These are phyloP conservation scores for Tinea semifulvella DNA, from an alignment of 2,888 invertebrate genomes.

Conservation along the genomic window DNA sequence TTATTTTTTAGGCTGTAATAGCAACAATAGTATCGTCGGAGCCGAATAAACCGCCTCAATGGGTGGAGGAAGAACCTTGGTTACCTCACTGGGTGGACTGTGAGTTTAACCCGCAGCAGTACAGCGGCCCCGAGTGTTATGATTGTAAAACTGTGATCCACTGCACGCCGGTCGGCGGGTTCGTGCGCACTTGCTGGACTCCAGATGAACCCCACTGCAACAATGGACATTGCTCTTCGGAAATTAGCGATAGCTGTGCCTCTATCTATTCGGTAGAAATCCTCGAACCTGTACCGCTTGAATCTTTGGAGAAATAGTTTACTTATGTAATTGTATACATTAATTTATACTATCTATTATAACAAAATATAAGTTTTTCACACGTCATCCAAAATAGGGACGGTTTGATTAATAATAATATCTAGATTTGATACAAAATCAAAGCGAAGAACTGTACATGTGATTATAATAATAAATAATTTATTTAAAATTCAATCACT, in stretches of 20 bases:
- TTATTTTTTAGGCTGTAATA: not conserved
- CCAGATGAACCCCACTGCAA: constrained; percentile 19
- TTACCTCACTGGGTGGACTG: constrained; percentile 20
- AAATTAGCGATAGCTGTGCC: constrained; percentile 16
- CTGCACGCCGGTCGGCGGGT: constrained; percentile 19
- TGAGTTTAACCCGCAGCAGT: constrained; percentile 15
- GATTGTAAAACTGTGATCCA: constrained; percentile 19
- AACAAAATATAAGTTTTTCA: no score
- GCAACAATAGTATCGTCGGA: not conserved
- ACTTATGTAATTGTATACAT: no score
- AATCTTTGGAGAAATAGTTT: not conserved
- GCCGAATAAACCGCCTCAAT: not conserved
- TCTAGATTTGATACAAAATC: no score
- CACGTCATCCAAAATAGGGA: no score
- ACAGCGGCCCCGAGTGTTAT: constrained; percentile 17
- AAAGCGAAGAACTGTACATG: no score
- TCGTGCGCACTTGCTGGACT: constrained; percentile 18
- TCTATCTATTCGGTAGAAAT: not conserved
- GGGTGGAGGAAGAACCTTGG: constrained; percentile 10
- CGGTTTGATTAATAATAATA: no score
- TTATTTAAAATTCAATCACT: no score
- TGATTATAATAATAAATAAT: no score
- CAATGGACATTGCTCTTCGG: constrained; percentile 16
- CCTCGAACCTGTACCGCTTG: not conserved
- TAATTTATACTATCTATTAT: no score